These are phyloP conservation scores for Emydura subglobosa DNA, from an alignment of 2,113 vertebrate species.

Conservation along the genomic window DNA sequence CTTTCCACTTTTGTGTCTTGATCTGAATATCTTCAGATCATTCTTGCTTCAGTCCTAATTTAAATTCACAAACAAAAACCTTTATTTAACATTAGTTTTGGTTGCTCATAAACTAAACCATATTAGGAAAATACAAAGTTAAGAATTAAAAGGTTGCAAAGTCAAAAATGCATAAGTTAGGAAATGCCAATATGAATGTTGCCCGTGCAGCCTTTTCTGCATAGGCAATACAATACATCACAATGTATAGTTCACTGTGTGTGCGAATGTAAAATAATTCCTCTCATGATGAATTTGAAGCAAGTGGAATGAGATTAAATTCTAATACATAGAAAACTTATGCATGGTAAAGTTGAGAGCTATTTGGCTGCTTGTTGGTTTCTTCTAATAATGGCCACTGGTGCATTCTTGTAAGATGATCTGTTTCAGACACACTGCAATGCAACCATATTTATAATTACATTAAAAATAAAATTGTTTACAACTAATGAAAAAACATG, in stretches of 20 bases:
- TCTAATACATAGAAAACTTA: background rate
- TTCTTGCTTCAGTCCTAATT: background rate
- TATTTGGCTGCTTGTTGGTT: background rate
- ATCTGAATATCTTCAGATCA: background rate
- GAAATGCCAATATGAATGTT: background rate
- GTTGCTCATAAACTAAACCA: background rate
- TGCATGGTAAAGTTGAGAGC: fast-evolving
- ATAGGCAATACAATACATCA: background rate
- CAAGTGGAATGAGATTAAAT: background rate
- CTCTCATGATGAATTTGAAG: background rate
- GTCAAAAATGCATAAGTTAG: background rate
- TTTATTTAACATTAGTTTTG: background rate
- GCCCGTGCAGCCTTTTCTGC: background rate
- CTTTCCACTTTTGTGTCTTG: background rate
- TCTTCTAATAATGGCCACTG: background rate
- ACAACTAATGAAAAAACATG: background rate
- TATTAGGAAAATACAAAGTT: background rate
- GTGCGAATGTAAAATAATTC: background rate
- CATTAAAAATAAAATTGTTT: background rate
- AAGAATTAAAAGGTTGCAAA: background rate
- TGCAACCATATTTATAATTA: background rate
- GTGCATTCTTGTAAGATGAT: background rate
- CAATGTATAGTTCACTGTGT: background rate
- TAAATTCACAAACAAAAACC: background rate
- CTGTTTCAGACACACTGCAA: background rate